Conservation (phyloP, 2,113 vertebrate genomes). For the Hipposideros armiger region DNA sequence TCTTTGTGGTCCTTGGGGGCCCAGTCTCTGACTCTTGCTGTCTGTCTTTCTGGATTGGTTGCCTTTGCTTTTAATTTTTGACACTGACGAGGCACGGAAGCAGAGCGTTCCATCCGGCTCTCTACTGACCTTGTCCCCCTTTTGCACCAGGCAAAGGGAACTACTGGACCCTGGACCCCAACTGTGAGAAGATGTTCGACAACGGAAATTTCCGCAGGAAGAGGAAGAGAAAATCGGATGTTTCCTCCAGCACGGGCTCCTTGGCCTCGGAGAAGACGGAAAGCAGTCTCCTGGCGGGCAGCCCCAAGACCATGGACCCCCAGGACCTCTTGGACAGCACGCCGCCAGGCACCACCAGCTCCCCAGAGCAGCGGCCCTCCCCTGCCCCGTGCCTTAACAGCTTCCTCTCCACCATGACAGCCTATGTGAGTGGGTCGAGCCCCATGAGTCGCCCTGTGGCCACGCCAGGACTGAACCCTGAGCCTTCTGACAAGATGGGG, state of each 20-base stretch:
- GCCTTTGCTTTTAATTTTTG: not conserved
- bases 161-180: constrained; percentile 99
- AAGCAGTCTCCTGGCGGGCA: constrained; percentile 84
- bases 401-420: constrained; percentile 94
- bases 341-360: constrained; percentile 77
- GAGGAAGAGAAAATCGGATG: constrained; percentile 97
- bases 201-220: constrained; percentile 99
- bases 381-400: constrained; percentile 93
- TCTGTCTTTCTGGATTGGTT: not conserved
- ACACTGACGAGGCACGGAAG: not conserved
- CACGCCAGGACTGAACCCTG: constrained; percentile 90
- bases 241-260: constrained; percentile 82
- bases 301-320: constrained; percentile 87
- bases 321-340: constrained; percentile 89
- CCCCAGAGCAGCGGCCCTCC: constrained; percentile 91
- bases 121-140: constrained; percentile 53
- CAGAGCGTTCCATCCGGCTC: fast-evolving
- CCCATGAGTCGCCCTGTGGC: constrained; percentile 81
- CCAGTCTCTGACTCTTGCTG: not conserved
- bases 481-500: constrained; percentile 89
- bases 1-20: fast-evolving
- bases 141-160: constrained; percentile 95
- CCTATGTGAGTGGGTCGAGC: constrained; percentile 79
- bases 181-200: constrained; percentile 99
- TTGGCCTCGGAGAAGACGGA: constrained; percentile 90